Base-by-base conservation (phyloP, 2,797 vertebrate genomes). In the Galaxias olidus region DNA sequence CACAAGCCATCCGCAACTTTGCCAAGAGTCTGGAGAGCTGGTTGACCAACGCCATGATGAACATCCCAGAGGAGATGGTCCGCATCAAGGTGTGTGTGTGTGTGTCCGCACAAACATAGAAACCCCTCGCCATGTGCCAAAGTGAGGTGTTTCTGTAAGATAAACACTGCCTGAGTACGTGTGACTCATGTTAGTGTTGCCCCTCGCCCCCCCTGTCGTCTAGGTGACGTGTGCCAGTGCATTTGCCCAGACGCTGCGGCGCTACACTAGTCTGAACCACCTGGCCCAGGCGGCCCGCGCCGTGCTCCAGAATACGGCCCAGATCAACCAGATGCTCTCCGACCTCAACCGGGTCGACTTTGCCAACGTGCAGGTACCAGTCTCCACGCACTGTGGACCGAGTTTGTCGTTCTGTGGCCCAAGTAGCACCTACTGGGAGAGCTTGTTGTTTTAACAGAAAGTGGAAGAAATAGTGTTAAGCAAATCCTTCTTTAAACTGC, bases 311-410 rank as follows among this genome's bases (percentile, higher is more conserved):
- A 98, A 98, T 87, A 96, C 96, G 0, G 94, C 96, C 0, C 96
- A 98, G 87, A 98, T 98, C 86, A 97, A 92, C 89, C 96, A 98
- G 91, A 97, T 98, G 96, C 92, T 98, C 60, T 96, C 94, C 0
- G 96, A 98, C 84, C 95, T 98, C 78, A 98, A 97, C 86, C 92
- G 96, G 0, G 96, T 97, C 1, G 96, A 98, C 85, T 98, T 98
- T 77, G 94, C 96, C 41, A 98, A 97, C 12, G 96, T 98, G 55
- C 96, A 98, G 94, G 96, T 97, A 30, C 30, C 30, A 30, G 3
- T 6, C 30, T 30, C 6, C 30, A 30, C 30, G 30, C 30, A 30
- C 30, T 30, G 30, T 30, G 30, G 30, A 30, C 30, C 3, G 30
- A 6, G 30, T 30, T 30, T 30, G 30, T 30, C 6, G 30, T 30